These are phyloP conservation scores for Scomber scombrus DNA, from an alignment of 2,113 vertebrate species.

Conservation along the genomic window DNA sequence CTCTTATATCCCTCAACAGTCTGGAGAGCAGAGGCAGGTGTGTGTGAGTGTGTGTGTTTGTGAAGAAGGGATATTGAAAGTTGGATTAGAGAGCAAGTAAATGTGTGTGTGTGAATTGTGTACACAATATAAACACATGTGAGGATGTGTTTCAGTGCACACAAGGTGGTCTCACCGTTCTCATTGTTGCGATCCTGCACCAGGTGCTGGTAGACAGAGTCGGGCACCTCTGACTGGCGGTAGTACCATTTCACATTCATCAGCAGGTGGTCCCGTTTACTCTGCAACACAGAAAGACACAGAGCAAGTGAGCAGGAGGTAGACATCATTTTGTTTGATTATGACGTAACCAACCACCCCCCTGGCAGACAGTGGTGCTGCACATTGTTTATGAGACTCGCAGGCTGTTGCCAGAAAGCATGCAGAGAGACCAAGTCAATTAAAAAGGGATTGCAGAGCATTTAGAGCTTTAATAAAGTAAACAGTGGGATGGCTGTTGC, in stretches of 20 bases:
- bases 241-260: conserved; percentile 99
- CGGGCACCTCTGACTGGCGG: conserved; percentile 99
- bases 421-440: conserved; percentile 79
- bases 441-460: conserved; percentile 82
- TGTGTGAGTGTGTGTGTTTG: conserved; percentile 23
- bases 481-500: conserved; percentile 66
- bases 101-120: conserved; percentile 11
- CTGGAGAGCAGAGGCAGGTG: conserved; percentile 24
- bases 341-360: conserved; percentile 70
- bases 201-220: conserved; percentile 99
- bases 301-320: conserved; percentile 61
- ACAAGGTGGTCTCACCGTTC: conserved; percentile 87
- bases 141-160: conserved; percentile 14
- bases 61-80: conserved; percentile 8
- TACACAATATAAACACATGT: conserved; percentile 2
- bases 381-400: conserved; percentile 64
- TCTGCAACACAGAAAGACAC: conserved; percentile 86
- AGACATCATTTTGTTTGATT: conserved; percentile 80
- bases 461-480: conserved; percentile 82
- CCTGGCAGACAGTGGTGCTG: conserved; percentile 67
- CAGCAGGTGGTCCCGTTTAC: conserved; percentile 99
- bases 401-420: conserved; percentile 73
- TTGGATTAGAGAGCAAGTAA: conserved; percentile 14
- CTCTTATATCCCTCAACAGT: conserved; percentile 43
- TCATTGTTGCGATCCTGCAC: conserved; percentile 99